Conservation (phyloP, 1,140 invertebrate species). For the Elymnias hypermnestra region DNA sequence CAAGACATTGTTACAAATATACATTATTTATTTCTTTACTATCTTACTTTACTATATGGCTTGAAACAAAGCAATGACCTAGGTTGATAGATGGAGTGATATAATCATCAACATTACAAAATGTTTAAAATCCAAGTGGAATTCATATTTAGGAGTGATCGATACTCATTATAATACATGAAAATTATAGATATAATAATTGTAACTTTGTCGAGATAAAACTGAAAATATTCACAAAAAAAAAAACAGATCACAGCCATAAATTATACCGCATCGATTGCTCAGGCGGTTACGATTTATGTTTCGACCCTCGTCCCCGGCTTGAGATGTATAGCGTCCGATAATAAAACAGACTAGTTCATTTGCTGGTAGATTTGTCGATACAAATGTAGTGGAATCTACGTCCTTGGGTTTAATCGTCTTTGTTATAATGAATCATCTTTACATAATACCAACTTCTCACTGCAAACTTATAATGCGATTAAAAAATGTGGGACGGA, state of each 20-base stretch:
- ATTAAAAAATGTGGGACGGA: too few relatives aligned
- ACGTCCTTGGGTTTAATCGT: not conserved
- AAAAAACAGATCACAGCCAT: constrained; percentile 25
- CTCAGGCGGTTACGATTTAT: constrained; percentile 38
- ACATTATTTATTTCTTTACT: too few relatives aligned
- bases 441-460: too few relatives aligned
- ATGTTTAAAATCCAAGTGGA: too few relatives aligned
- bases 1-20: too few relatives aligned
- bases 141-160: too few relatives aligned
- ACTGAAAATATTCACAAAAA: not conserved
- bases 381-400: not conserved
- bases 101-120: too few relatives aligned
- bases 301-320: constrained; percentile 24
- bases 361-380: constrained; percentile 37
- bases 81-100: too few relatives aligned
- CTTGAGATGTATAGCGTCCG: constrained; percentile 42
- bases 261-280: constrained; percentile 38
- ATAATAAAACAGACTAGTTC: constrained; percentile 38
- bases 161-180: constrained; percentile 24
- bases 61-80: too few relatives aligned
- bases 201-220: not conserved
- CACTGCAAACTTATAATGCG: too few relatives aligned
- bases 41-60: too few relatives aligned
- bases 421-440: too few relatives aligned
- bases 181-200: not conserved